Evolutionary conservation across 2,113 vertebrate genomes (phyloP), one percentile per base, ranked within the genome.

Genomic region (Australoheros scitulus): DNA sequence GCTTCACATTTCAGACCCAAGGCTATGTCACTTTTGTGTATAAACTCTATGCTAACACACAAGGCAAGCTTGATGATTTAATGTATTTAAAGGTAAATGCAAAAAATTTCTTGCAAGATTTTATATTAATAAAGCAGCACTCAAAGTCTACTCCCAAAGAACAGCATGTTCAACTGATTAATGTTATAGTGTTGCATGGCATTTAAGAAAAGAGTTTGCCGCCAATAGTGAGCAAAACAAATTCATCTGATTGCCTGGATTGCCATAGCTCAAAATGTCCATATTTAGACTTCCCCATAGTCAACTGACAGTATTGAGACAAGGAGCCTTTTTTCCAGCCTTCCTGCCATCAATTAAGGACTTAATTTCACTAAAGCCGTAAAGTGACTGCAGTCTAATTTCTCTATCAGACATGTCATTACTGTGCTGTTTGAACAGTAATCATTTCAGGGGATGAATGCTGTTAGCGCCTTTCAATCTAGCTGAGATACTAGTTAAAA

Each of bases 361-460:
- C 81, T 88, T 92, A 82, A 93, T 94, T 93, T 92, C 58, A 85
- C 81, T 84, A 79, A 87, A 90, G 88, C 82, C 90, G 80, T 86
- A 88, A 86, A 91, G 77, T 83, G 88, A 84, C 83, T 85, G 88
- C 70, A 7, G 86, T 88, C 82, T 92, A 79, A 90, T 91, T 92
- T 89, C 83, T 87, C 87, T 43, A 89, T 95, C 90, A 93, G 89
- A 92, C 93, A 92, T 92, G 90, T 91, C 90, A 94, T 95, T 92
- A 94, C 77, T 82, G 82, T 81, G 76, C 88, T 81, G 86, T 93
- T 95, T 92, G 89, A 94, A 88, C 90, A 87, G 80, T 93, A 92
- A 93, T 94, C 88, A 87, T 91, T 90, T 83, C 77, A 87, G 58
- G 87, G 88, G 77, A 83, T 78, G 78, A 80, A 76, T 77, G 77